Evolutionary conservation across 2,888 invertebrate genomes (phyloP).

Genomic region (Cheilosia scutellata): DNA sequence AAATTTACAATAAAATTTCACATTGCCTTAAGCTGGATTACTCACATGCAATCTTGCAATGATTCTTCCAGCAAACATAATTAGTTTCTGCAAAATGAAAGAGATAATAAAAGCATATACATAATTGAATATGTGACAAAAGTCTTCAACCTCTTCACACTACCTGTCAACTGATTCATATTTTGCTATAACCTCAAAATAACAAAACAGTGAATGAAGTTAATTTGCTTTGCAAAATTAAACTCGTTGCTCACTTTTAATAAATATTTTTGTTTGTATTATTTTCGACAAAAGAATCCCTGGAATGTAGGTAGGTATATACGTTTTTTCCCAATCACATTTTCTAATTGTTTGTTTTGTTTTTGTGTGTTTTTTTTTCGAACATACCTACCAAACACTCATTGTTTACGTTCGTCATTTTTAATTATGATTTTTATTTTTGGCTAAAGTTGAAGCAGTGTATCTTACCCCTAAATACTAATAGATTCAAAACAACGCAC

Average conservation of each 20-base stretch:
- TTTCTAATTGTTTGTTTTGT: constrained; percentile 14
- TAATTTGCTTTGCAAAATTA: constrained; percentile 17
- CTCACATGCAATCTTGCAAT: too few species aligned
- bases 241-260: background rate
- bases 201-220: constrained; percentile 18
- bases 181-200: background rate
- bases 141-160: background rate
- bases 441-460: background rate
- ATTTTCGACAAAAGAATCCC: constrained; percentile 19
- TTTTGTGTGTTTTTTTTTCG: background rate
- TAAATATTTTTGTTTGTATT: background rate
- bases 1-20: too few species aligned
- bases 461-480: background rate
- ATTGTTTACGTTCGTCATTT: constrained; percentile 27
- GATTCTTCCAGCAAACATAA: too few species aligned
- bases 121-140: background rate
- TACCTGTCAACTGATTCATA: constrained; percentile 16
- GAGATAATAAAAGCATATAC: too few species aligned
- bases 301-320: constrained; percentile 27
- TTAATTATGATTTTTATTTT: constrained; percentile 30
- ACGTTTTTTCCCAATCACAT: background rate
- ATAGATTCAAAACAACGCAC: background rate
- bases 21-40: too few species aligned
- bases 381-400: background rate
- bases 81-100: too few species aligned